A percentile compares a stretch with the other conserved stretches of the same genome.
phyloP scores from a whole-genome alignment of 2,797 vertebrate species.

The Alosa sapidissima region DNA sequence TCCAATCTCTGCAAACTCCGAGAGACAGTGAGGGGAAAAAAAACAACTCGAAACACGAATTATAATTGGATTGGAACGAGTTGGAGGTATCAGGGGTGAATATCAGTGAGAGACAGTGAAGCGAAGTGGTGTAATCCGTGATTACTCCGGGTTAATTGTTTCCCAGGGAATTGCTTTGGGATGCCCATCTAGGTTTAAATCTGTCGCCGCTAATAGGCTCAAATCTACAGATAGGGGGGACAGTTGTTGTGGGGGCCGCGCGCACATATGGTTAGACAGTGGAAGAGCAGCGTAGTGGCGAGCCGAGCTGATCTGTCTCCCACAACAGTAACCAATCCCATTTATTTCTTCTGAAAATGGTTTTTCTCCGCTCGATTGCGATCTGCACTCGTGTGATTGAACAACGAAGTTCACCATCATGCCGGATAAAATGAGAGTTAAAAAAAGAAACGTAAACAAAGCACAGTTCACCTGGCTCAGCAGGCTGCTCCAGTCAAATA shows the following conservation, averaged over 20 bases:
- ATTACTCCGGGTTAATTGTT: conserved; percentile 18
- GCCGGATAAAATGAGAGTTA: not conserved
- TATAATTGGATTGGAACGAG: conserved; percentile 24
- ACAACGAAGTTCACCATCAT: not conserved
- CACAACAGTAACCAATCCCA: conserved; percentile 12
- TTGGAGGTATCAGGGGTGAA: conserved; percentile 1
- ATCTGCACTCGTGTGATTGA: not conserved
- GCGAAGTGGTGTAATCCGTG: conserved; percentile 22
- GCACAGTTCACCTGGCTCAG: not conserved
- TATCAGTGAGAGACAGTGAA: not conserved
- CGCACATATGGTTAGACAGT: not conserved
- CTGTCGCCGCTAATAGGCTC: conserved; percentile 44
- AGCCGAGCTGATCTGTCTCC: not conserved
- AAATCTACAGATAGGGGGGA: conserved; percentile 28
- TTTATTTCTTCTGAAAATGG: conserved; percentile 1
- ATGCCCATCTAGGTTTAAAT: conserved; percentile 34
- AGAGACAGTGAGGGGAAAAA: not conserved
- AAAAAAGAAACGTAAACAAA: not conserved
- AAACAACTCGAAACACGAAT: conserved; percentile 1
- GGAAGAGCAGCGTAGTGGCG: not conserved
- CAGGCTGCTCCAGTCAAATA: not conserved
- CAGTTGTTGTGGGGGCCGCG: not conserved
- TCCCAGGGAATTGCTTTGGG: conserved; percentile 22
- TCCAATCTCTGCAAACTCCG: not conserved
- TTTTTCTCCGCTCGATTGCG: not conserved